Conservation (phyloP, 92 coral and sea anemone species). For the Scolanthus callimorphus region DNA sequence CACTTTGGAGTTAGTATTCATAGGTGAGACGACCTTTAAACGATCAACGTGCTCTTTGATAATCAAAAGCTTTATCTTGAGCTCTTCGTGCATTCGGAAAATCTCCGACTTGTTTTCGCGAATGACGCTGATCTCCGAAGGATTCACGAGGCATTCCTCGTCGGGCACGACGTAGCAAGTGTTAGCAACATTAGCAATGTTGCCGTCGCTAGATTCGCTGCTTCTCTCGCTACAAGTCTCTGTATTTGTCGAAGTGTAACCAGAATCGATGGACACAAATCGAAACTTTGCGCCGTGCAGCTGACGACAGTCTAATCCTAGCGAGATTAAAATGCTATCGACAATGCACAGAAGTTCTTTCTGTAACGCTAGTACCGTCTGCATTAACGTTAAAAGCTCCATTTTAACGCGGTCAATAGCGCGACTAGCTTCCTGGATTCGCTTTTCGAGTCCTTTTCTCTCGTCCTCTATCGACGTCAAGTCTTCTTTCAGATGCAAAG, state of each 20-base stretch:
- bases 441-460: slow-evolving; percentile 57
- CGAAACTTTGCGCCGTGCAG: slow-evolving; percentile 32
- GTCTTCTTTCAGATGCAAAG: slow-evolving; percentile 53
- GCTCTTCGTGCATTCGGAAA: slow-evolving; percentile 69
- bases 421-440: slow-evolving; percentile 65
- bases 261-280: slow-evolving; percentile 49
- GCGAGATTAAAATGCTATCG: slow-evolving; percentile 59
- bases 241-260: slow-evolving; percentile 40
- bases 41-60: slow-evolving; percentile 62
- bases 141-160: slow-evolving; percentile 70
- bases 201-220: slow-evolving; percentile 61
- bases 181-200: slow-evolving; percentile 35
- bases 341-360: slow-evolving; percentile 62
- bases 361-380: slow-evolving; percentile 71
- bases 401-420: slow-evolving; percentile 74
- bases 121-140: slow-evolving; percentile 75
- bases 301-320: slow-evolving; percentile 49
- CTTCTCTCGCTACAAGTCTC: slow-evolving; percentile 51
- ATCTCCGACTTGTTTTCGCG: slow-evolving; percentile 83
- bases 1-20: no score
- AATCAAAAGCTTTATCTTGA: slow-evolving; percentile 62
- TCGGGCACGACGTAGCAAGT: slow-evolving; percentile 60
- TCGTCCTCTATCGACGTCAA: slow-evolving; percentile 67
- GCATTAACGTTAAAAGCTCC: slow-evolving; percentile 75
- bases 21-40: slow-evolving; percentile 20